Percentiles rank a stretch among this genome's conserved stretches.
Conservation (phyloP, 1,140 invertebrate species). For the Macrotrachela quadricornifera region DNA sequence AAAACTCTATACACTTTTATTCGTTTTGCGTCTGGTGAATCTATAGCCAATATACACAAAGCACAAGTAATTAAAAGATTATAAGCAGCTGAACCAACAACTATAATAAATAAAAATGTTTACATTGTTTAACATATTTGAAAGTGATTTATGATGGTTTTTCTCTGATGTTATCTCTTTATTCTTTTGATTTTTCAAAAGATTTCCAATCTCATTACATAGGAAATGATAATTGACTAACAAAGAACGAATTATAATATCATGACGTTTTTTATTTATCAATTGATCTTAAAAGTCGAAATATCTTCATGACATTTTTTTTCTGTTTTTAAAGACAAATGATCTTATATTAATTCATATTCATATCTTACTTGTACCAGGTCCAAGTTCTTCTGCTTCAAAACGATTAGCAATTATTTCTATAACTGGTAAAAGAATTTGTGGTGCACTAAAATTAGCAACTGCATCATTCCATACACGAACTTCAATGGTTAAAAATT, state of each 20-base stretch:
- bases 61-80: constrained; percentile 32
- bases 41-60: constrained; percentile 23
- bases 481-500: constrained; percentile 14
- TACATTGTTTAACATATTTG: no score
- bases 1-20: constrained; percentile 32
- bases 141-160: no score
- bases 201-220: no score
- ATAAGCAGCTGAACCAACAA: constrained; percentile 35
- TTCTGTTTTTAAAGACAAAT: no score
- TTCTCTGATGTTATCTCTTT: no score
- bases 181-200: no score
- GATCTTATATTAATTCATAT: constrained; percentile 24
- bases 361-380: constrained; percentile 44
- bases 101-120: no score
- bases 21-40: constrained; percentile 15
- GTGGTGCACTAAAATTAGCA: constrained; percentile 43
- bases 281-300: not conserved
- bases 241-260: not conserved
- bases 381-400: constrained; percentile 36
- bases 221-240: no score
- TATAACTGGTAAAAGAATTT: constrained; percentile 42
- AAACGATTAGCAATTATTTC: constrained; percentile 38
- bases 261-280: not conserved
- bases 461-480: constrained; percentile 43
- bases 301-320: no score